Percentiles rank a stretch among this genome's conserved stretches.
These are phyloP conservation scores for Leptinotarsa lineolata DNA, from an alignment of 1,140 invertebrate species.

Conservation along the genomic window DNA sequence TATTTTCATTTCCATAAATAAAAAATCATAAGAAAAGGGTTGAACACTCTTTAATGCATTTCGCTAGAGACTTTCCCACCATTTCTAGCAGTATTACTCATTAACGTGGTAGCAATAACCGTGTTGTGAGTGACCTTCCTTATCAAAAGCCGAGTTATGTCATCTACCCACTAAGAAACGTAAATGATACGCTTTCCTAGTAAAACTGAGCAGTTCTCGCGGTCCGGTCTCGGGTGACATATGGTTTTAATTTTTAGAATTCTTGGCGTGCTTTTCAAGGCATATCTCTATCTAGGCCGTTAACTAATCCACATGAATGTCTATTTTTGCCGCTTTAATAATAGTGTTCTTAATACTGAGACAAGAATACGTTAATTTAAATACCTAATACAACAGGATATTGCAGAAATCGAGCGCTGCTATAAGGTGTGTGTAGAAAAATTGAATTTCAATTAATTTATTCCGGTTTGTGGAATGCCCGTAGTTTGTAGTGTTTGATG, in stretches of 20 bases:
- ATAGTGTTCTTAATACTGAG: slow-evolving; percentile 23
- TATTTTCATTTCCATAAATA: too few species aligned
- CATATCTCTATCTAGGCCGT: slow-evolving; percentile 20
- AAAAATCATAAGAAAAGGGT: too few species aligned
- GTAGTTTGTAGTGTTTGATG: too few species aligned
- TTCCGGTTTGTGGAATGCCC: too few species aligned
- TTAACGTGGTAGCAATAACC: slow-evolving; percentile 4
- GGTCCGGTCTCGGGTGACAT: slow-evolving; percentile 19
- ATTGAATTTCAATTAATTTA: slow-evolving; percentile 1
- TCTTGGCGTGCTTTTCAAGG: slow-evolving; percentile 11
- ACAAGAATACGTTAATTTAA: slow-evolving; percentile 24
- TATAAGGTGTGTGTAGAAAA: slow-evolving; percentile 12
- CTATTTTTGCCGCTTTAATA: slow-evolving; percentile 13
- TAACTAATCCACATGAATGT: slow-evolving; percentile 17
- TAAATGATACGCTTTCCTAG: slow-evolving; percentile 18
- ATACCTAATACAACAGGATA: slow-evolving; percentile 24
- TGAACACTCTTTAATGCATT: neutral
- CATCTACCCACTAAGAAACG: slow-evolving; percentile 20
- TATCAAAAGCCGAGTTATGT: slow-evolving; percentile 26
- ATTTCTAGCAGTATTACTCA: slow-evolving; percentile 2
- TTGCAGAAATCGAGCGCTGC: slow-evolving; percentile 2
- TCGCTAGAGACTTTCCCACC: neutral
- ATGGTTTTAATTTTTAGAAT: slow-evolving; percentile 22
- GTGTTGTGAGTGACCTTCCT: slow-evolving; percentile 15
- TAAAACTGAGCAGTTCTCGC: slow-evolving; percentile 18